Conservation (phyloP, 2,888 invertebrate genomes). For the Phaedon cochleariae region DNA sequence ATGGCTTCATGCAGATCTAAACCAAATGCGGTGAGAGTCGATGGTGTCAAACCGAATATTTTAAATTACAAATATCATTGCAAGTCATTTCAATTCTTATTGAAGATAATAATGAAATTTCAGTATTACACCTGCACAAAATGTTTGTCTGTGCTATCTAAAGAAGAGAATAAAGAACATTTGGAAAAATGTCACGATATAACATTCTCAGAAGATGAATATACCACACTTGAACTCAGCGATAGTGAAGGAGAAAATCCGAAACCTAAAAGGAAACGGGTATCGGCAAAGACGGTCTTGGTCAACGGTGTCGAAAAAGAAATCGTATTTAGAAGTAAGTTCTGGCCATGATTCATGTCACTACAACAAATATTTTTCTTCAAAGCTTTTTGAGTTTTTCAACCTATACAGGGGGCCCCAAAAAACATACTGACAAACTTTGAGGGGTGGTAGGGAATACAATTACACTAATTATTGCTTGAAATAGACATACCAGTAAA, state of each 20-base stretch:
- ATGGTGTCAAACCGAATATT: no score
- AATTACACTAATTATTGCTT: no score
- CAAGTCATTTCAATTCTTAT: no score
- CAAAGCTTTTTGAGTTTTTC: no score
- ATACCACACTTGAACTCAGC: background rate
- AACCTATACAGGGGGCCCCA: no score
- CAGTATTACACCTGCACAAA: constrained; percentile 54
- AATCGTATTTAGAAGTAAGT: background rate
- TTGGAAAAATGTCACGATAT: constrained; percentile 42
- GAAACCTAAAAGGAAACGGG: background rate
- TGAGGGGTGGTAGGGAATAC: no score
- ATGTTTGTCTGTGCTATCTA: constrained; percentile 48
- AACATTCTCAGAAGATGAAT: constrained; percentile 30
- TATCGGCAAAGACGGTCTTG: background rate
- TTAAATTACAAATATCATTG: no score
- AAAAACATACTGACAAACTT: no score
- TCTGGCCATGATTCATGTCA: no score
- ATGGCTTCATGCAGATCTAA: constrained; percentile 50
- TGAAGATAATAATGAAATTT: no score
- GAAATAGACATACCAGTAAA: no score
- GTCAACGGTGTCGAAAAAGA: background rate
- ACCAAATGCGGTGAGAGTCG: constrained; percentile 44
- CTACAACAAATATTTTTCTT: no score
- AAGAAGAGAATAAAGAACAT: constrained; percentile 49
- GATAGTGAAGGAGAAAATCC: constrained; percentile 5